Evolutionary conservation across 2,888 invertebrate species (phyloP), one percentile per base, ranked within the genome.

Genomic region (Tipula helvola): DNA sequence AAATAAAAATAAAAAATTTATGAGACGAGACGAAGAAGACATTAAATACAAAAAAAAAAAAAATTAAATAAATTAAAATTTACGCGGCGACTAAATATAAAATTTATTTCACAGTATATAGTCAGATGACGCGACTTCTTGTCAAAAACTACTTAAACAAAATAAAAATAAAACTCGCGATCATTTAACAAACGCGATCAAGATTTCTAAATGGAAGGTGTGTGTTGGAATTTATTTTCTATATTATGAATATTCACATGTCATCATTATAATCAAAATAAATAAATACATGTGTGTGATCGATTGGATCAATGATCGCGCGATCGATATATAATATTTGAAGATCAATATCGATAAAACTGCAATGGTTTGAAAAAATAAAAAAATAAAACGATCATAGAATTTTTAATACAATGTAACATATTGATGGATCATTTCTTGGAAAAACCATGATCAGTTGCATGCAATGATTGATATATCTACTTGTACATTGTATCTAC

Each of bases 21-120:
- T 41, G 84, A 84, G 84, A 84, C 84, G 84, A 84, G 84, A 84
- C 84, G 41, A 39, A 84, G 84, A 84, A 84, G 84, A 84, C 41
- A 84, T 84, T 84, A 84, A 85, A 85, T 36, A 83, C 36, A 83
- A 83, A 83, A 83, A 36, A 83, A 83, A 83, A 83, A 83, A 83
- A 83, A 83, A 83, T 36, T 83, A 36, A 36, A 39, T 84, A 41
- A 39, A 84, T 84, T 39, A 84, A 84, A 84, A 84, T 39, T 36
- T 41, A 41, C 84, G 84, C 84, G 84, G 84, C 41, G 84, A 84
- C 41, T 84, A 39, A 84, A 84, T 84, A 41, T 39, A 84, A 71
- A 71, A 71, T 71, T 71, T 71, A 71, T 71, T 71, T 71, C 28
- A 71, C 71, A 71, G 71, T 71, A 28, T 28, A 28, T 28, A 71